Conservation (phyloP, 1,140 invertebrate species). For the Teleopsis dalmanni region DNA sequence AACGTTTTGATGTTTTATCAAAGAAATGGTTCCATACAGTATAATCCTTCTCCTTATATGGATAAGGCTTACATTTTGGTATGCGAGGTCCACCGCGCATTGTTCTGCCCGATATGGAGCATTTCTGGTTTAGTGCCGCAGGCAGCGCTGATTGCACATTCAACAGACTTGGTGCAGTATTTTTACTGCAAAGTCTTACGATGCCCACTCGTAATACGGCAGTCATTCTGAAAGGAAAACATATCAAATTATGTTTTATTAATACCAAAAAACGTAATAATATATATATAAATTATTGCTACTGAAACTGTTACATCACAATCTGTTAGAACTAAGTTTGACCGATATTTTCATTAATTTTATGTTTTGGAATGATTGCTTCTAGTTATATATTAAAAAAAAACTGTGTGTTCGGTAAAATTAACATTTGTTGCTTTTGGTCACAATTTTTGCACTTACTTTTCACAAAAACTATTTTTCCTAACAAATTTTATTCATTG, state of each 20-base stretch:
- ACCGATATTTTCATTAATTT: too few species aligned
- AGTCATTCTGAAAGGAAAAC: conserved; percentile 26
- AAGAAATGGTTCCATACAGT: conserved; percentile 47
- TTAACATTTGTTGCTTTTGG: too few species aligned
- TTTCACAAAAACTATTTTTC: too few species aligned
- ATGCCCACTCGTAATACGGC: conserved; percentile 39
- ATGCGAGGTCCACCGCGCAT: conserved; percentile 46
- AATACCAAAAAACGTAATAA: too few species aligned
- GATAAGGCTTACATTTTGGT: conserved; percentile 52
- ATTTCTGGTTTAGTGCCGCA: conserved; percentile 46
- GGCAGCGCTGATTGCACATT: conserved; percentile 41
- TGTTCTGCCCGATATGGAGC: conserved; percentile 52
- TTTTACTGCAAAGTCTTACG: conserved; percentile 25
- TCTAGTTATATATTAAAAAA: too few species aligned
- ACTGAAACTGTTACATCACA: too few species aligned
- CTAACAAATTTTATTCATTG: too few species aligned
- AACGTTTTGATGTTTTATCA: conserved; percentile 53
- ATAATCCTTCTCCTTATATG: conserved; percentile 55
- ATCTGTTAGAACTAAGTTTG: too few species aligned
- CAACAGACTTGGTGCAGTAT: conserved; percentile 17
- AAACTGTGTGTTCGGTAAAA: too few species aligned
- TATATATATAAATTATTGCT: too few species aligned
- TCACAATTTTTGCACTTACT: too few species aligned
- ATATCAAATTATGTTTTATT: background rate
- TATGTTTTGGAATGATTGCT: too few species aligned